Evolutionary conservation across 2,888 invertebrate genomes (phyloP).

Genomic region (Pheosia tremula): DNA sequence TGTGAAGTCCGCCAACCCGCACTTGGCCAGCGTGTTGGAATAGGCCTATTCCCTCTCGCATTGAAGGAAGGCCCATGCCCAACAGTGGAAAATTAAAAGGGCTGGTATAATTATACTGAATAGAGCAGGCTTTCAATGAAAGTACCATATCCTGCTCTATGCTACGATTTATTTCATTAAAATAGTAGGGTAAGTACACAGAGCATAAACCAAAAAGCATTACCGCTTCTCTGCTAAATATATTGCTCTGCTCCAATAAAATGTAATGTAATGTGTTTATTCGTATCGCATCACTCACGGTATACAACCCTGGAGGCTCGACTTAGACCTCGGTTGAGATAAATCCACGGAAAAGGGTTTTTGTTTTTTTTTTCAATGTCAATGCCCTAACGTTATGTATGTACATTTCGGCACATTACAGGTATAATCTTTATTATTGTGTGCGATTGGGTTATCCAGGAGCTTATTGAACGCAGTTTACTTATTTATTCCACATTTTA

Average conservation of each 20-base stretch:
- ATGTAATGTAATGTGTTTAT: constrained; percentile 3
- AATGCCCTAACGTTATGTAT: not conserved
- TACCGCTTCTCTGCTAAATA: not conserved
- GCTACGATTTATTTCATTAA: not conserved
- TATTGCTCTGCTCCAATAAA: not conserved
- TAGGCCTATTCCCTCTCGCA: no score
- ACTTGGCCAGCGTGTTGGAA: no score
- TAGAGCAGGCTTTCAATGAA: not conserved
- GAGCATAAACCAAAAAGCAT: not conserved
- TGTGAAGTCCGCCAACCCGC: no score
- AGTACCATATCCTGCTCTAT: not conserved
- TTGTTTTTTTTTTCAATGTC: not conserved
- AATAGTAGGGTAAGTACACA: not conserved
- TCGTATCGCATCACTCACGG: constrained; percentile 5
- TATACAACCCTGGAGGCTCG: constrained; percentile 1
- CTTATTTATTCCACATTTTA: not conserved
- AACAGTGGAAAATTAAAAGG: no score
- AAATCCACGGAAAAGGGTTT: not conserved
- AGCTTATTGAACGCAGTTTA: not conserved
- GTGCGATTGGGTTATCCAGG: not conserved
- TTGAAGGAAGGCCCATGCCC: no score
- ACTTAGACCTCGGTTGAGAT: constrained; percentile 1
- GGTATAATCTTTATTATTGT: not conserved
- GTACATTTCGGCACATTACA: not conserved
- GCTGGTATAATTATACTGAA: no score